A percentile compares a stretch with the other conserved stretches of the same genome.
Evolutionary conservation across 2,797 vertebrate genomes (phyloP).

Genomic region (Spondyliosoma cantharus): DNA sequence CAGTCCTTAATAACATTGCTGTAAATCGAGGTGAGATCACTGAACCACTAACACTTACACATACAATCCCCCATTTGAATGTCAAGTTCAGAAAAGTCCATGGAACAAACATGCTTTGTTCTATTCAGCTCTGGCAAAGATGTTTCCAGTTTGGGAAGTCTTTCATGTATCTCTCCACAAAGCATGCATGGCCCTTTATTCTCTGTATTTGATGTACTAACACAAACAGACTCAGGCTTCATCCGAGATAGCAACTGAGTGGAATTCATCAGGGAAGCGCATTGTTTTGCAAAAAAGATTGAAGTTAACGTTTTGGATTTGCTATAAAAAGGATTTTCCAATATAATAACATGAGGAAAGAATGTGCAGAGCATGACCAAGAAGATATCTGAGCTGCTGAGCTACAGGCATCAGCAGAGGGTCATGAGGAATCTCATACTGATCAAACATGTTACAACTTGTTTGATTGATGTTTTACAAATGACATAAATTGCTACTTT

Average conservation of each 20-base stretch:
- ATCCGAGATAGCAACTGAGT: conserved; percentile 36
- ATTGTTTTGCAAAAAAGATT: conserved; percentile 45
- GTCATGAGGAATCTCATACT: conserved; percentile 6
- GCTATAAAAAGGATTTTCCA: conserved; percentile 37
- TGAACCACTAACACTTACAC: conserved; percentile 28
- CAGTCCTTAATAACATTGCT: not conserved
- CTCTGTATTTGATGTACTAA: conserved; percentile 43
- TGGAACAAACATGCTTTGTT: conserved; percentile 36
- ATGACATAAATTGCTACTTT: not conserved
- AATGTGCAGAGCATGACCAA: conserved; percentile 9
- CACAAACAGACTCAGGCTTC: conserved; percentile 39
- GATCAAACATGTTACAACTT: not conserved
- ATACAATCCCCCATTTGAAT: not conserved
- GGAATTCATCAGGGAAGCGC: conserved; percentile 28
- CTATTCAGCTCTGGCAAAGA: conserved; percentile 32
- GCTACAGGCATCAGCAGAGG: conserved; percentile 2
- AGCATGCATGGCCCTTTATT: conserved; percentile 32
- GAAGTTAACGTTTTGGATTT: conserved; percentile 49
- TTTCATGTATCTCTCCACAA: conserved; percentile 46
- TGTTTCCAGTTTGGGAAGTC: conserved; percentile 58
- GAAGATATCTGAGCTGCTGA: conserved; percentile 21
- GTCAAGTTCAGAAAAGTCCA: conserved; percentile 1
- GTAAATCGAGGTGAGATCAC: conserved; percentile 16
- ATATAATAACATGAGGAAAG: conserved; percentile 30
- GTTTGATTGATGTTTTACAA: not conserved